These are phyloP conservation scores for Schlechtendalia chinensis DNA, from an alignment of 1,140 invertebrate species.

Conservation along the genomic window DNA sequence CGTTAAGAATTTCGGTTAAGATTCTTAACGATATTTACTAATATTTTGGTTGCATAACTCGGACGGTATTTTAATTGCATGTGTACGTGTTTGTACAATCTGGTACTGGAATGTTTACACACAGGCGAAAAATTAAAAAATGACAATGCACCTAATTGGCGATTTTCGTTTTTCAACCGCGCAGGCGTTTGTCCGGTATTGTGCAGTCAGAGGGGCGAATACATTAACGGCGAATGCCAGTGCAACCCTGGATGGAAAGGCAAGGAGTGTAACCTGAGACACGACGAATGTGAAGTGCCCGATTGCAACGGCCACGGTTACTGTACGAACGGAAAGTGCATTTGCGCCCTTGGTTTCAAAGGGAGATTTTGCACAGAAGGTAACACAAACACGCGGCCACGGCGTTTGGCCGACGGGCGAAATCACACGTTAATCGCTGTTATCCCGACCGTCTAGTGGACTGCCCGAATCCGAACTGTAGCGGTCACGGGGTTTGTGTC, in stretches of 20 bases:
- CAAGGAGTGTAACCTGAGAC: slow-evolving; percentile 87
- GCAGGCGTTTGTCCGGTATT: slow-evolving; percentile 89
- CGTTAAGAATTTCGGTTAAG: not conserved
- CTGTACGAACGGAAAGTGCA: slow-evolving; percentile 91
- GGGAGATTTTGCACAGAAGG: slow-evolving; percentile 87
- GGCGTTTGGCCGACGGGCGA: too few species aligned
- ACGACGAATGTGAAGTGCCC: slow-evolving; percentile 89
- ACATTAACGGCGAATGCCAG: slow-evolving; percentile 91
- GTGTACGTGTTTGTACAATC: not conserved
- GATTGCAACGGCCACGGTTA: slow-evolving; percentile 94
- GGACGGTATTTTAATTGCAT: not conserved
- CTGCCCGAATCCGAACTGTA: slow-evolving; percentile 93
- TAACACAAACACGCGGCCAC: too few species aligned
- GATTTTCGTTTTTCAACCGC: slow-evolving; percentile 53
- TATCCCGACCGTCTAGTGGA: slow-evolving; percentile 65
- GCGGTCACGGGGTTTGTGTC: slow-evolving; percentile 91
- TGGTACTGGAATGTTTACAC: too few species aligned
- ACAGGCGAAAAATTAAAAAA: too few species aligned
- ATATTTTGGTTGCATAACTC: not conserved
- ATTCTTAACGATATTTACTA: slow-evolving; percentile 9
- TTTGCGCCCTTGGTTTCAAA: slow-evolving; percentile 88
- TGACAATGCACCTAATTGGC: not conserved
- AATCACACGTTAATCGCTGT: too few species aligned
- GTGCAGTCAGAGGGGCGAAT: slow-evolving; percentile 93
- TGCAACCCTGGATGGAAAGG: slow-evolving; percentile 98